Evolutionary conservation across 2,888 invertebrate genomes (phyloP), one percentile per base, ranked within the genome.

Genomic region (Drosophila percnosoma): DNA sequence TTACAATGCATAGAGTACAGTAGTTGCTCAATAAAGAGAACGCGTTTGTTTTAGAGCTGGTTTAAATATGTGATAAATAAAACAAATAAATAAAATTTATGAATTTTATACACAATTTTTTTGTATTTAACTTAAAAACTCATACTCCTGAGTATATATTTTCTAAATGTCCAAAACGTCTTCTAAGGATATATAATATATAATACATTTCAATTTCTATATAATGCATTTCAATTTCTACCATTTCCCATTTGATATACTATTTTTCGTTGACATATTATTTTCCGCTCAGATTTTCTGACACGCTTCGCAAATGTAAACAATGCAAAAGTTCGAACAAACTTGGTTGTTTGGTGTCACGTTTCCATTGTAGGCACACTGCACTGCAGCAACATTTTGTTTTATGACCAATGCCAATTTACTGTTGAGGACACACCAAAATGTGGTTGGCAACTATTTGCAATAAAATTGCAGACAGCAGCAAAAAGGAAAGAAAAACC

Each of bases 311-410:
- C 10, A 51, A 29, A n/a, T 13, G n/a, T 18, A 51, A 11, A 24
- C 24, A 53, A 21, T 33, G 15, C 24, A n/a, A n/a, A 38, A n/a
- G 27, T 29, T 55, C 15, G 0, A 21, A 40, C 21, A 18, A 42
- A 10, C 10, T 42, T 10, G 3, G 15, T 3, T 6, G 15, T 21
- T 27, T n/a, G 42, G 68, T 75, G 73, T 70, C 68, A 85, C 80
- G 73, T 63, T 15, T 27, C 55, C 65, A 66, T 79, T 67, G 68
- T 80, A 61, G 63, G 68, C 75, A 59, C 29, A 45, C 64, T 65
- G 83, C 80, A 83, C 29, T 84, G 83, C 89, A 87, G 89, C 75
- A 63, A 81, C 87, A 84, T 78, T 89, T 89, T 83, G 68, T 63
- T 82, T 66, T 66, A 78, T 68, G 29, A 68, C 63, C 79, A 78